Evolutionary conservation across 2,797 vertebrate species (phyloP).

Genomic region (Tapirus indicus): DNA sequence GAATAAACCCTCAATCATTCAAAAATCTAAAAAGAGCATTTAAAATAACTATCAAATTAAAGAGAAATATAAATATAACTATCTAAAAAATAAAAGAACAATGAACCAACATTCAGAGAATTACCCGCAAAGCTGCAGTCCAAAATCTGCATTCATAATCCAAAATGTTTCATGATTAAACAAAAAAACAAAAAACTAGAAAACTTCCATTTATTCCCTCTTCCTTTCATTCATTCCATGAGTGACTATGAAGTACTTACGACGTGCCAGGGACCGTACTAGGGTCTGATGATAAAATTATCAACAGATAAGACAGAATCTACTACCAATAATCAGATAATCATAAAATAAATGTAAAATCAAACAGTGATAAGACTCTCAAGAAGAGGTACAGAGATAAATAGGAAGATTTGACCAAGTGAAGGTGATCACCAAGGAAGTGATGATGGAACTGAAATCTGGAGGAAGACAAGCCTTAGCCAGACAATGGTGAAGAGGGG

Average conservation of each 20-base stretch:
- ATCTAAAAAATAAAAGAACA: conserved; percentile 17
- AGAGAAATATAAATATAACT: not conserved
- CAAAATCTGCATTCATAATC: not conserved
- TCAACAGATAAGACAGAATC: not conserved
- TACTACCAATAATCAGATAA: not conserved
- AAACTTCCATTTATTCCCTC: not conserved
- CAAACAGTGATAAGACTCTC: not conserved
- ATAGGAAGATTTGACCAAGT: not conserved
- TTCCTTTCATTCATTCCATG: not conserved
- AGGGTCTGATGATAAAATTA: not conserved
- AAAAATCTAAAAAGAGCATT: not conserved
- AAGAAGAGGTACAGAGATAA: not conserved
- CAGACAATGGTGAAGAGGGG: not conserved
- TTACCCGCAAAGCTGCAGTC: not conserved
- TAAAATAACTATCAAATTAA: not conserved
- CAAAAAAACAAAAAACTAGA: not conserved
- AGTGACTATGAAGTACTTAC: not conserved
- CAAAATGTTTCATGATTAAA: conserved; percentile 17
- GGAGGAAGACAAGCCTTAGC: not conserved
- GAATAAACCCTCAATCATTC: not conserved
- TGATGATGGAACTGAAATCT: not conserved
- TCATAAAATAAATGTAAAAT: not conserved
- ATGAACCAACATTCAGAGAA: not conserved
- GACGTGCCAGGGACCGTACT: not conserved
- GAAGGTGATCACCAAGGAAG: not conserved